phyloP scores from a whole-genome alignment of 2,888 invertebrate species.

The Odontothrips loti region DNA sequence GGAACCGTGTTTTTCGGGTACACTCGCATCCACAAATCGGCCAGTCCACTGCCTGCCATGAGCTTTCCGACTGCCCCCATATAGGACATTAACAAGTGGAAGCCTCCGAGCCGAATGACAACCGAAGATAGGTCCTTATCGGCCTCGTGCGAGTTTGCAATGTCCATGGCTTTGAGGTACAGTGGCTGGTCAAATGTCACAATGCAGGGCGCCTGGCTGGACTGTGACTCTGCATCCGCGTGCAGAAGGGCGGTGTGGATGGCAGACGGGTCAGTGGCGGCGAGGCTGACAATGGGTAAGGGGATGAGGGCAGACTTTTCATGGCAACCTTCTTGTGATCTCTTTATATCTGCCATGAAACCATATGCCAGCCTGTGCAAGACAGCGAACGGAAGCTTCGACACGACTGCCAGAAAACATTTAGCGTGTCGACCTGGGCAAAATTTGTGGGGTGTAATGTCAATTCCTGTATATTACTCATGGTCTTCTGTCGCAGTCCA shows the following conservation, averaged over 20 bases:
- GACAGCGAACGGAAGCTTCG: too few species aligned
- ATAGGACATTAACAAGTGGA: constrained; percentile 44
- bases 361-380: not conserved
- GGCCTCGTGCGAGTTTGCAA: constrained; percentile 38
- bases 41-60: constrained; percentile 46
- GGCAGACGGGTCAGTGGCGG: constrained; percentile 37
- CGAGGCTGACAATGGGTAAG: constrained; percentile 37
- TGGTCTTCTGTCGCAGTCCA: too few species aligned
- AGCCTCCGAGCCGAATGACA: constrained; percentile 42
- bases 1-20: constrained; percentile 42
- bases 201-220: constrained; percentile 38
- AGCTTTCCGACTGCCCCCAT: constrained; percentile 43
- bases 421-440: too few species aligned
- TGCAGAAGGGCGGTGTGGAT: constrained; percentile 35
- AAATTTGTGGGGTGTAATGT: too few species aligned
- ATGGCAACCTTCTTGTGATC: not conserved
- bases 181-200: constrained; percentile 44
- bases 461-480: too few species aligned
- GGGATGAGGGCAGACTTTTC: not conserved
- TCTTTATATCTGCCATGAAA: not conserved
- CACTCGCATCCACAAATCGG: constrained; percentile 41
- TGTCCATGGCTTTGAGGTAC: constrained; percentile 42
- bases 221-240: constrained; percentile 37
- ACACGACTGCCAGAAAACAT: too few species aligned
- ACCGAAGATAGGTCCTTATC: constrained; percentile 32